Evolutionary conservation across 2,113 vertebrate species (phyloP).

Genomic region (Sterrhoptilus dennistouni): DNA sequence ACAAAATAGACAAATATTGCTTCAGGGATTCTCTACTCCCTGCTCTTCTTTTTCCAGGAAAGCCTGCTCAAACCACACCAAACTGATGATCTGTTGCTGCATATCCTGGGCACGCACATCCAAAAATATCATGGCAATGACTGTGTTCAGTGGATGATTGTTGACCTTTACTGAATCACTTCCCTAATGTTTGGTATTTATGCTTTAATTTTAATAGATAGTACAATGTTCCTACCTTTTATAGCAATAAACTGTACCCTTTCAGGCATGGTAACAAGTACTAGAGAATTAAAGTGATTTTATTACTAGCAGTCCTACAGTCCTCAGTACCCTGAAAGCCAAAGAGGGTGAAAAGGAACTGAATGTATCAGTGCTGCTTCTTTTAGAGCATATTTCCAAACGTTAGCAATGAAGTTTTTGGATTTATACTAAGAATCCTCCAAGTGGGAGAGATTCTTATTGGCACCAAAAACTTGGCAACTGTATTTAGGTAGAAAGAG

Average conservation of each 20-base stretch:
- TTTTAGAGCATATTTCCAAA: neutral
- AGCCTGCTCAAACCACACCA: neutral
- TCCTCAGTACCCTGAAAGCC: neutral
- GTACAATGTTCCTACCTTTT: neutral
- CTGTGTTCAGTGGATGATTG: neutral
- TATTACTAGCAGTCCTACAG: neutral
- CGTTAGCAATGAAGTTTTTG: neutral
- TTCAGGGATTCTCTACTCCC: neutral
- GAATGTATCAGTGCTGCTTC: neutral
- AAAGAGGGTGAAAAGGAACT: neutral
- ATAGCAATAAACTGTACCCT: neutral
- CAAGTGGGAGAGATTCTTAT: neutral
- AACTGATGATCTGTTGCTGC: neutral
- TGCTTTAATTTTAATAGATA: neutral
- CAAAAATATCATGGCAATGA: neutral
- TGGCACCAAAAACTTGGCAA: neutral
- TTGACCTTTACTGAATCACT: neutral
- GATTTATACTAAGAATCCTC: neutral
- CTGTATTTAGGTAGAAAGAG: neutral
- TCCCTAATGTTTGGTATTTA: neutral
- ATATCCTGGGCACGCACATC: fast-evolving
- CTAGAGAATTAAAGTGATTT: neutral
- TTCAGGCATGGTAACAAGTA: neutral
- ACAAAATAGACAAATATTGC: neutral
- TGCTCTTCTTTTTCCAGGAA: neutral